These are phyloP conservation scores for Suricata suricatta DNA, from an alignment of 2,113 vertebrate species.

Conservation along the genomic window DNA sequence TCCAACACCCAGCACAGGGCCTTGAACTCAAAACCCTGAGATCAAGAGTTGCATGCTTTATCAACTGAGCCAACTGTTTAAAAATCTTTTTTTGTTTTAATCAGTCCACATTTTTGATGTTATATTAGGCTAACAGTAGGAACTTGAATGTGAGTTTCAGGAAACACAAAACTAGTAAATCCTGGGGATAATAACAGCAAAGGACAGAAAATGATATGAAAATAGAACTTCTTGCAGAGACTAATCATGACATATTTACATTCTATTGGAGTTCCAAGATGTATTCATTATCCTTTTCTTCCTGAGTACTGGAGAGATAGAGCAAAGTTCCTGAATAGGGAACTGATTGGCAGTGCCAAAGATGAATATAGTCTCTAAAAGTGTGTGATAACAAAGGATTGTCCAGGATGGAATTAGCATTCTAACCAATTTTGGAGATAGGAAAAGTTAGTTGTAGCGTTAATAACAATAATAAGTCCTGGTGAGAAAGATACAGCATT, in stretches of 20 bases:
- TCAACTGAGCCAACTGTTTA: background rate
- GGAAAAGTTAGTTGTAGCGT: constrained; percentile 14
- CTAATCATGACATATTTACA: background rate
- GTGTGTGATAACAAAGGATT: background rate
- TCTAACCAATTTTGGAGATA: background rate
- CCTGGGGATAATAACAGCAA: background rate
- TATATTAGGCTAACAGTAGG: background rate
- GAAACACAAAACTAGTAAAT: background rate
- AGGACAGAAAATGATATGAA: constrained; percentile 13
- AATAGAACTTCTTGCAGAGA: background rate
- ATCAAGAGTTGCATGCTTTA: background rate
- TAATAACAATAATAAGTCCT: background rate
- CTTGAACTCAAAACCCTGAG: background rate
- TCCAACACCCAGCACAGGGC: background rate
- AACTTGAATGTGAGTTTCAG: constrained; percentile 17
- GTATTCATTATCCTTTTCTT: background rate
- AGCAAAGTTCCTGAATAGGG: constrained; percentile 28
- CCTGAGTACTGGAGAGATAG: background rate
- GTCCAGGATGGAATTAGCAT: background rate
- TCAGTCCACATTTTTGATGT: background rate
- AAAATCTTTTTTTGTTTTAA: background rate
- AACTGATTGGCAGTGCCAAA: background rate
- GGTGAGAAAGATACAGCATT: background rate
- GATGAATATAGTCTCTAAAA: background rate
- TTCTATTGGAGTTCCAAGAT: background rate